A percentile compares a stretch with the other conserved stretches of the same genome.
These are phyloP conservation scores for Haemorhous mexicanus DNA, from an alignment of 2,113 vertebrate genomes.

Conservation along the genomic window DNA sequence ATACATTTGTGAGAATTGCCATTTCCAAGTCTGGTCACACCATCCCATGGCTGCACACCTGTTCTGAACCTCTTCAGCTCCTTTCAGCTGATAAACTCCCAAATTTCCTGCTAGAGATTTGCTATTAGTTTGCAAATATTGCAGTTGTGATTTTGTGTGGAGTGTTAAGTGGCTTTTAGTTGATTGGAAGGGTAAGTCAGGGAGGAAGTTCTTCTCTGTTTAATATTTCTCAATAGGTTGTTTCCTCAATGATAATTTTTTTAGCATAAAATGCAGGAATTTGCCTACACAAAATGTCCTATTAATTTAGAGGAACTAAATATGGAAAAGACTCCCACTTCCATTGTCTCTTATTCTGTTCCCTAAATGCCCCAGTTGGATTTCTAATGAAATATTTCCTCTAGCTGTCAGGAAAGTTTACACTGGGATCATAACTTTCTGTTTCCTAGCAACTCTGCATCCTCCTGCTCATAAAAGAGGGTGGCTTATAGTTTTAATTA, in stretches of 20 bases:
- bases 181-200: not conserved
- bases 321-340: constrained; percentile 5
- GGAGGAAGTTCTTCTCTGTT: not conserved
- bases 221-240: not conserved
- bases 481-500: not conserved
- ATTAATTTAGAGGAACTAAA: not conserved
- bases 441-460: constrained; percentile 47
- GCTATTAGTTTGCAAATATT: not conserved
- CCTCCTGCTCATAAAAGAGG: not conserved
- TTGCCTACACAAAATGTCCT: not conserved
- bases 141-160: not conserved
- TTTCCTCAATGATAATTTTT: not conserved
- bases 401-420: constrained; percentile 17
- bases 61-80: not conserved
- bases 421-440: not conserved
- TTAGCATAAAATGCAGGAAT: not conserved
- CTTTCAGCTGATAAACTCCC: not conserved
- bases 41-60: not conserved
- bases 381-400: constrained; percentile 7
- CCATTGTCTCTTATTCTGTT: constrained; percentile 8
- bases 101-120: not conserved
- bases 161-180: not conserved
- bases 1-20: not conserved
- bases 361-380: not conserved
- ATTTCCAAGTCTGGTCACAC: not conserved